Base-by-base conservation (phyloP, 2,113 vertebrate genomes). In the Chlorocebus sabaeus region DNA sequence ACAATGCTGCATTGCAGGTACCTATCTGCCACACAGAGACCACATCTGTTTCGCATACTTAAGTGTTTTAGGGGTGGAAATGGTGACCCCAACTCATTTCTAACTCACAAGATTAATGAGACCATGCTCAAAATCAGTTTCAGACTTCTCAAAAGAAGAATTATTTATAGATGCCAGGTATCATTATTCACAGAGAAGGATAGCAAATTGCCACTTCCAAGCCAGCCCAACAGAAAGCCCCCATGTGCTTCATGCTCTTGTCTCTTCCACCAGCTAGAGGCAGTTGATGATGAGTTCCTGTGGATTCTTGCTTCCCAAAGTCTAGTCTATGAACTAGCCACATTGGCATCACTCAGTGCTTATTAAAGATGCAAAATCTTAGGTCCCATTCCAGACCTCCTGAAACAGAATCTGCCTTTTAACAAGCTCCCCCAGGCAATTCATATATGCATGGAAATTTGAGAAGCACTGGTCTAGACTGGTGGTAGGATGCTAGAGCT, bases 31-130 rank as follows among this genome's bases (percentile, higher is more conserved):
- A 75, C 52, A 48, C 5, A 38, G 67, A 86, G 8, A 10, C 23
- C 72, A 84, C 55, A 40, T 87, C 38, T 4, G 1, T 18, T 87
- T 86, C 83, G 61, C 68, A 86, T 38, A 59, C 6, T 22, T 40
- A 59, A 96, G 64, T 57, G 30, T 48, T 9, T 25, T 8, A 40
- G 23, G 50, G 7, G 5, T 76, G 27, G 23, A 55, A 92, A 50
- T 70, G 6, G 14, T 59, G 35, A 83, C 59, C 59, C 27, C 57
- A 59, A 1, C 4, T 78, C 35, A 89, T 96, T 78, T 75, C 61
- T 68, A 95, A 91, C 12, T 68, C 43, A 87, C 20, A 45, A 75
- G n/a, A 90, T 70, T 32, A 91, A 90, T 68, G 59, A 96, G 88
- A 91, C 23, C 18, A 8, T 45, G 40, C 32, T 89, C 43, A 27